Conservation (phyloP, 2,888 invertebrate species). For the Plagiodera versicolora region DNA sequence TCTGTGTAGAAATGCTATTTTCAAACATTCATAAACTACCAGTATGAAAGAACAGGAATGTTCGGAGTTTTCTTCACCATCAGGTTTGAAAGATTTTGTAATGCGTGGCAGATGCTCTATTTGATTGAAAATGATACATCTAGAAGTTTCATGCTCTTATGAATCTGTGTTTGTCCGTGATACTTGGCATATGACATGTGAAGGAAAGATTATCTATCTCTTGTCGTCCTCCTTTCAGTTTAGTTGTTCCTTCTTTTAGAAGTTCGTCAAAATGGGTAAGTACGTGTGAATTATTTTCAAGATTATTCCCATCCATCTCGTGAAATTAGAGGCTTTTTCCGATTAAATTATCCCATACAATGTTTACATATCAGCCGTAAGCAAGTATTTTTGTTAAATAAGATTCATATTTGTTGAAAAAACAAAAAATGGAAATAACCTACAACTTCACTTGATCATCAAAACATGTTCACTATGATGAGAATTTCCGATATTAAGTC, state of each 20-base stretch:
- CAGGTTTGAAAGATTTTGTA: too few relatives aligned
- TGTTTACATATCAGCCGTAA: conserved; percentile 14
- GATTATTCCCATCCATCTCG: conserved; percentile 48
- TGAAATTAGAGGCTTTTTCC: conserved; percentile 15
- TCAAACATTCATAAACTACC: too few relatives aligned
- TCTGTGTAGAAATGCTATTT: too few relatives aligned
- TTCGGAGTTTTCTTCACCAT: too few relatives aligned
- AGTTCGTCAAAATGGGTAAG: conserved; percentile 71
- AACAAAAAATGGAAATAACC: conserved; percentile 22
- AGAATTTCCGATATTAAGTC: conserved; percentile 34
- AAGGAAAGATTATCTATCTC: too few relatives aligned
- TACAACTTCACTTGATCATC: conserved; percentile 16
- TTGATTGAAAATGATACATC: too few relatives aligned
- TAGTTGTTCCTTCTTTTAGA: too few relatives aligned
- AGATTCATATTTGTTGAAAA: conserved; percentile 9
- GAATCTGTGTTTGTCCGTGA: too few relatives aligned
- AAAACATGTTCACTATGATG: conserved; percentile 34
- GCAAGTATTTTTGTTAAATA: conserved; percentile 3
- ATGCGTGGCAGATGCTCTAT: too few relatives aligned
- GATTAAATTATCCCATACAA: conserved; percentile 1
- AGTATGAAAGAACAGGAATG: too few relatives aligned
- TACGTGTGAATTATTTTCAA: conserved; percentile 42
- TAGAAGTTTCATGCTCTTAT: too few relatives aligned
- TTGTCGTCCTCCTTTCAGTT: conserved; percentile 48
- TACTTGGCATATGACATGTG: background rate